Evolutionary conservation across 2,113 vertebrate species (phyloP).

Genomic region (Corydoras sp.): DNA sequence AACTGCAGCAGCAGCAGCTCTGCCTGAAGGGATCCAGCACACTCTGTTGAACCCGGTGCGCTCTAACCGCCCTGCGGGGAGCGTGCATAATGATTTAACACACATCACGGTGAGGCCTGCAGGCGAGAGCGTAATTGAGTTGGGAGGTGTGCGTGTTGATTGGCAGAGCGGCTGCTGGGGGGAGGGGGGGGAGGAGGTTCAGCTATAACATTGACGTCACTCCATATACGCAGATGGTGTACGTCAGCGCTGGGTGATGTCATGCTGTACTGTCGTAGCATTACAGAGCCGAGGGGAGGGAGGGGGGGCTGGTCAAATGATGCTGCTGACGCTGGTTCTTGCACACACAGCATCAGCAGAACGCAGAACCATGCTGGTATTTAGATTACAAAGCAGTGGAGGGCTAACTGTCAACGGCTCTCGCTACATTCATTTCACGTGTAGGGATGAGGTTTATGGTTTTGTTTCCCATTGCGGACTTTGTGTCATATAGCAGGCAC

Average conservation of each 20-base stretch:
- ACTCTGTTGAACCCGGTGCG: conserved; percentile 16
- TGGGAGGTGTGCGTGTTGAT: conserved; percentile 37
- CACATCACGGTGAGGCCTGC: conserved; percentile 40
- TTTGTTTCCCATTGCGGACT: too few species aligned
- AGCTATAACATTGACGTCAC: conserved; percentile 25
- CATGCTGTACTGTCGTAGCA: conserved; percentile 33
- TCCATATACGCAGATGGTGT: conserved; percentile 21
- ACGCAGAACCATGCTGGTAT: conserved; percentile 40
- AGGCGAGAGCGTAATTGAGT: conserved; percentile 30
- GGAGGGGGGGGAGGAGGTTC: neutral
- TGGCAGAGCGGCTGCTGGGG: conserved; percentile 7
- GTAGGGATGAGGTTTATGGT: too few species aligned
- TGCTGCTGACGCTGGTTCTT: neutral
- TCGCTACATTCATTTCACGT: neutral
- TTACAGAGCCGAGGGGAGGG: conserved; percentile 33
- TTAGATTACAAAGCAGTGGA: conserved; percentile 48
- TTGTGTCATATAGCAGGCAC: too few species aligned
- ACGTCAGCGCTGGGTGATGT: conserved; percentile 55
- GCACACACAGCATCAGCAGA: conserved; percentile 4
- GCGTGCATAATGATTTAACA: conserved; percentile 47
- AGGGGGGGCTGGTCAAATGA: neutral
- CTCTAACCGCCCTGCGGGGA: conserved; percentile 43
- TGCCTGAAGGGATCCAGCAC: conserved; percentile 18
- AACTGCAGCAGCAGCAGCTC: conserved; percentile 23
- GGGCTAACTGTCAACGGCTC: conserved; percentile 50